Evolutionary conservation across 2,797 vertebrate genomes (phyloP).

Genomic region (Pangasius macronema): DNA sequence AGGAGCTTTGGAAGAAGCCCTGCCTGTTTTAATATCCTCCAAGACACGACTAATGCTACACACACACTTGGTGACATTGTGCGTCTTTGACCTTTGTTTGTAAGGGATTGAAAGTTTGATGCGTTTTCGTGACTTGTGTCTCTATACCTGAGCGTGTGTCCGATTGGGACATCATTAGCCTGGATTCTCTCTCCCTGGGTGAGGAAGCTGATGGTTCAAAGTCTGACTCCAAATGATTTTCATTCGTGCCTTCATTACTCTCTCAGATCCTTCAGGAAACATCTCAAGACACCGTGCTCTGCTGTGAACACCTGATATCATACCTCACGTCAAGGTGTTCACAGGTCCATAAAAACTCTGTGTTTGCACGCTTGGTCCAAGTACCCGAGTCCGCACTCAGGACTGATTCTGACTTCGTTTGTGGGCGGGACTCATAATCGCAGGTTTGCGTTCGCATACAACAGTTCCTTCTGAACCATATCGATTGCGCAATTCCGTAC

Average conservation of each 20-base stretch:
- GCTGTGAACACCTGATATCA: background rate
- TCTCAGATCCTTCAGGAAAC: background rate
- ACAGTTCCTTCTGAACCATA: background rate
- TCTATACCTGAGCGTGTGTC: background rate
- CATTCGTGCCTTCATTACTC: background rate
- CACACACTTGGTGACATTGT: background rate
- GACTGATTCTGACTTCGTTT: background rate
- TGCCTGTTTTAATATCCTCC: background rate
- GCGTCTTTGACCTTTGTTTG: background rate
- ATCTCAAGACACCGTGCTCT: background rate
- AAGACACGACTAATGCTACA: background rate
- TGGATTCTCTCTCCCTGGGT: background rate
- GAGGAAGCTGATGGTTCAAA: background rate
- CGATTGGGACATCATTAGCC: background rate
- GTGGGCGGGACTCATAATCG: no score
- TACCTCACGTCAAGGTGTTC: background rate
- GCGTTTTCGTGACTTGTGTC: background rate
- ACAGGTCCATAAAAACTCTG: background rate
- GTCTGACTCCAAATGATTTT: background rate
- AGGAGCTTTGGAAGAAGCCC: slow-evolving; percentile 40
- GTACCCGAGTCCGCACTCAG: no score
- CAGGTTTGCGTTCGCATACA: background rate
- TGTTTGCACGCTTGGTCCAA: background rate
- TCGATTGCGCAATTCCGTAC: background rate
- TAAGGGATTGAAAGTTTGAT: no score